A percentile compares a stretch with the other conserved stretches of the same genome.
Conservation (phyloP, 2,888 invertebrate genomes). For the Calephelis perditalis region DNA sequence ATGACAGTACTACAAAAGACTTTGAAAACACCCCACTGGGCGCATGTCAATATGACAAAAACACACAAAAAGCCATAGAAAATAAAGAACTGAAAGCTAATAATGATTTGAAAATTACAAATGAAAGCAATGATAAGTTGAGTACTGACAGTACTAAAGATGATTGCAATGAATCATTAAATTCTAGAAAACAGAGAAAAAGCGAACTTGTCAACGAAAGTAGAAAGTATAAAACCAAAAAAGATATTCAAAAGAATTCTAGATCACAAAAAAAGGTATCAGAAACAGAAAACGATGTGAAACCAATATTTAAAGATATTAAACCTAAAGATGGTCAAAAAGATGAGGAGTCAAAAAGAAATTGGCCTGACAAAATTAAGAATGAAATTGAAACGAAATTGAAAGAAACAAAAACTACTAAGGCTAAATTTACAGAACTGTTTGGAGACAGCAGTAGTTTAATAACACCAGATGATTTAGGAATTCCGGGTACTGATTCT, state of each 20-base stretch:
- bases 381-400: conserved; percentile 28
- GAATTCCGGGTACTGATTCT: conserved; percentile 34
- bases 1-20: not conserved
- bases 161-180: not conserved
- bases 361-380: conserved; percentile 26
- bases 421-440: conserved; percentile 50
- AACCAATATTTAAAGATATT: not conserved
- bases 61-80: conserved; percentile 16
- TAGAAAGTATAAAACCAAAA: conserved; percentile 1
- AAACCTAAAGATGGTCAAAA: not conserved
- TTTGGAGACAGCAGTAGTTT: conserved; percentile 67
- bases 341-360: not conserved
- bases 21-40: not conserved
- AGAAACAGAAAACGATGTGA: not conserved
- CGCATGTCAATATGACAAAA: conserved; percentile 10
- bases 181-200: not conserved
- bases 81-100: conserved; percentile 12
- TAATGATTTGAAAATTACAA: not conserved
- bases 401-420: conserved; percentile 28
- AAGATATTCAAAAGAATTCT: not conserved
- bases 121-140: not conserved
- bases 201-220: not conserved
- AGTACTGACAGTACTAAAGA: not conserved
- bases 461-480: conserved; percentile 65
- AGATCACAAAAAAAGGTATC: not conserved